Evolutionary conservation across 2,888 invertebrate species (phyloP).

Genomic region (Acleris cristana): DNA sequence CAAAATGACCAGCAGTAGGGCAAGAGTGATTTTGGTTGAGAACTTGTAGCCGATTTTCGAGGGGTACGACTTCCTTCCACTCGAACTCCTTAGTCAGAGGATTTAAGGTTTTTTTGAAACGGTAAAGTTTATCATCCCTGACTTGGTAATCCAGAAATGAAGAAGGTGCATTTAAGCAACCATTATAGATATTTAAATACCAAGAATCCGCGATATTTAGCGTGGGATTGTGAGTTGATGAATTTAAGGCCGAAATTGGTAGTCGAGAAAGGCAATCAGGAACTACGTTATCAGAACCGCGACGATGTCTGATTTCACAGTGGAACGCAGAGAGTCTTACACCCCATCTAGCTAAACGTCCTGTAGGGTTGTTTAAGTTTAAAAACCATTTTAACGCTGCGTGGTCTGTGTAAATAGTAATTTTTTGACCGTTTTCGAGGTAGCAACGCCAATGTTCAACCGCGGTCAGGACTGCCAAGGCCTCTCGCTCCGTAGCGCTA

Average conservation of each 20-base stretch:
- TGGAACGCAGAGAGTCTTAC: background rate
- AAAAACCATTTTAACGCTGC: no score
- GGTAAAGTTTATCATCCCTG: slow-evolving; percentile 2
- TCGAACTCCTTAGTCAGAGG: slow-evolving; percentile 17
- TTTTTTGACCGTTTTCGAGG: background rate
- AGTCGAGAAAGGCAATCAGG: slow-evolving; percentile 7
- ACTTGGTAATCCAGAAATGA: slow-evolving; percentile 16
- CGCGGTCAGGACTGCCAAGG: slow-evolving; percentile 19
- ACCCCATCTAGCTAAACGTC: background rate
- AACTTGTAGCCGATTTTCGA: background rate
- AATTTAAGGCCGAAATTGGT: background rate
- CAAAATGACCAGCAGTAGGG: background rate
- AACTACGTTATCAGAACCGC: background rate
- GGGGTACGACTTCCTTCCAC: background rate
- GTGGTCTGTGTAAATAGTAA: background rate
- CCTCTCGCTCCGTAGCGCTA: slow-evolving; percentile 1
- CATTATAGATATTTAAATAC: slow-evolving; percentile 23
- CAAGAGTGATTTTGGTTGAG: background rate
- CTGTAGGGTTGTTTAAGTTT: no score
- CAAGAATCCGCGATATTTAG: slow-evolving; percentile 8
- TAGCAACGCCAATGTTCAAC: background rate
- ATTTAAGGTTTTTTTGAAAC: slow-evolving; percentile 8
- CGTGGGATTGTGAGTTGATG: background rate
- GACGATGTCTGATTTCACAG: background rate
- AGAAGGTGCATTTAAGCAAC: slow-evolving; percentile 4